Evolutionary conservation across 2,113 vertebrate genomes (phyloP), one percentile per base, ranked within the genome.

Genomic region (Solea solea): DNA sequence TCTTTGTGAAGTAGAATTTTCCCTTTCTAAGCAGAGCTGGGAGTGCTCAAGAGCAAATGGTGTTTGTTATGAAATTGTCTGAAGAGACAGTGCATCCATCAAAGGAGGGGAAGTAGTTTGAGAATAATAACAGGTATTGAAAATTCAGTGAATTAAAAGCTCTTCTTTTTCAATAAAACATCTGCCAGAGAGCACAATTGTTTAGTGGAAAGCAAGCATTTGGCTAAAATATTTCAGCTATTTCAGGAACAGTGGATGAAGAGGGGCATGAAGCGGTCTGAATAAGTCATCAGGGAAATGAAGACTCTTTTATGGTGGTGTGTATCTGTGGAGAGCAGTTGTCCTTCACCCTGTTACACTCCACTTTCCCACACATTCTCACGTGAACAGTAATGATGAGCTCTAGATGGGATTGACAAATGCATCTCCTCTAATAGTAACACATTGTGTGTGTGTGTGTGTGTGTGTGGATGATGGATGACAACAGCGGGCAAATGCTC

Each of bases 91-190:
- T 11, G 63, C 55, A 52, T 73, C 79, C 80, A 82, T 83, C 78
- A 69, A 58, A 70, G 10, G 27, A 42, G 62, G 70, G 13, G 66
- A 84, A 86, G 80, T 8, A 8, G 80, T 86, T 78, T 84, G 78
- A 87, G 88, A 81, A 75, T 81, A 88, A 90, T 78, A 73, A 74
- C 62, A 84, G 75, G 86, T 81, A 78, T 86, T 56, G 83, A 88
- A 89, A 74, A 84, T 88, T 74, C 58, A 80, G 57, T 78, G 73
- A 78, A 86, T 86, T 86, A 86, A 90, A 89, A 88, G 55, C 74
- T 62, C 69, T 64, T 79, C 25, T 75, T 80, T 87, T 86, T 89
- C 82, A 89, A 90, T 90, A 80, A 90, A 92, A 82, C 83, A 88
- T 88, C 82, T 81, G 69, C 73, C 74, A 11, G 42, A 83, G 73